Base-by-base conservation (phyloP, 2,888 invertebrate genomes). In the Catotricha subobsoleta region DNA sequence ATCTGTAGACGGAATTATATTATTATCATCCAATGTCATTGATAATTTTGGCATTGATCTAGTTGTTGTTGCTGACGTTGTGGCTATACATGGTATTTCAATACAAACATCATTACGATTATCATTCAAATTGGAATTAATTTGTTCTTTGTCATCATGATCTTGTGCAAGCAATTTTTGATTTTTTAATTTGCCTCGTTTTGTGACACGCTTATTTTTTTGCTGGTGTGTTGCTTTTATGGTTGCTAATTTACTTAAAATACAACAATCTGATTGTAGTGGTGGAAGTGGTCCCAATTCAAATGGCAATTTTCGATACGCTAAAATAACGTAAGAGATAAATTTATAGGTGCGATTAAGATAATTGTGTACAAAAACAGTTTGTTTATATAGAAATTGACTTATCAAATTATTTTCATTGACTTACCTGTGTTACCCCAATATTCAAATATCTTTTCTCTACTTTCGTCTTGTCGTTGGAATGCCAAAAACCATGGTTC, bases 401-500 rank as follows among this genome's bases (percentile, higher is more conserved):
- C 4, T 29, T 33, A 21, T 20, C 15, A 36, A 45, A 34, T 40
- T 41, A 7, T 15, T n/a, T n/a, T 10, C 10, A 15, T 8, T 33
- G 15, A 33, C 10, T 15, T 25, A 47, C 46, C 45, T 21, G 58
- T 60, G 25, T 52, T 54, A 6, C 60, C 62, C 44, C 56, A 62
- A 47, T 64, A 61, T 58, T 67, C 60, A 64, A 69, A 68, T 53
- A 69, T 69, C 55, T 66, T 68, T 50, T 79, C 72, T 46, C 74
- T 71, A 13, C 78, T 76, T 38, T 71, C 69, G 53, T 84, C 83
- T 54, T 83, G 81, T 2, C 86, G 67, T 47, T 71, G 69, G 54
- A 82, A 86, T 2, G 83, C 77, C 46, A 75, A 71, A 55, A 75
- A 82, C 86, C 86, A 86, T 0, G 80, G 71, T 54, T 83, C 82